Percentiles rank a stretch among this genome's conserved stretches.
Evolutionary conservation across 2,113 vertebrate species (phyloP).

Genomic region (Cottus gobio): DNA sequence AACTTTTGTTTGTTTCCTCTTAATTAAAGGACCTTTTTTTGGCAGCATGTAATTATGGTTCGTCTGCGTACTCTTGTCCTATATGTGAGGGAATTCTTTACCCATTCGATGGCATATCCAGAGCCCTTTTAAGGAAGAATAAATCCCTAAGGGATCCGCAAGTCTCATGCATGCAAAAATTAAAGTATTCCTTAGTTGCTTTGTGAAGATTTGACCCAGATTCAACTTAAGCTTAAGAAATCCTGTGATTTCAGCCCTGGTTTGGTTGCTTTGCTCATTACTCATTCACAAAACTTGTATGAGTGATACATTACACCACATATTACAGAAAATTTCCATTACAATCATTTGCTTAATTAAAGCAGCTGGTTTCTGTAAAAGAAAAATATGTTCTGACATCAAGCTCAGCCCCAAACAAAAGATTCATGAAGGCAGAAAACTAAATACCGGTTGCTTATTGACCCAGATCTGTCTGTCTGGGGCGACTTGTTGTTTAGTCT

Average conservation of each 20-base stretch:
- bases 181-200: neutral
- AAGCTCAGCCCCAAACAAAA: no score
- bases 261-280: neutral
- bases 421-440: no score
- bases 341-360: neutral
- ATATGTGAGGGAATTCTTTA: slow-evolving; percentile 23
- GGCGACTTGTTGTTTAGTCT: no score
- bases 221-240: slow-evolving; percentile 21
- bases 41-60: slow-evolving; percentile 53
- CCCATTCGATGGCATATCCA: slow-evolving; percentile 13
- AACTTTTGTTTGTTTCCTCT: slow-evolving; percentile 15
- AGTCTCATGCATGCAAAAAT: slow-evolving; percentile 1
- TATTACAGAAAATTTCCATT: neutral
- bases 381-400: no score
- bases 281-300: neutral
- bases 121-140: neutral
- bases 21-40: slow-evolving; percentile 7
- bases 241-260: slow-evolving; percentile 4
- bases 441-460: no score
- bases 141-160: slow-evolving; percentile 18
- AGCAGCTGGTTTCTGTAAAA: neutral
- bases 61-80: slow-evolving; percentile 20
- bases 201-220: slow-evolving; percentile 1
- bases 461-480: no score
- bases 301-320: neutral